A percentile compares a stretch with the other conserved stretches of the same genome.
Conservation (phyloP, 2,113 vertebrate species). For the Centropus bengalensis region DNA sequence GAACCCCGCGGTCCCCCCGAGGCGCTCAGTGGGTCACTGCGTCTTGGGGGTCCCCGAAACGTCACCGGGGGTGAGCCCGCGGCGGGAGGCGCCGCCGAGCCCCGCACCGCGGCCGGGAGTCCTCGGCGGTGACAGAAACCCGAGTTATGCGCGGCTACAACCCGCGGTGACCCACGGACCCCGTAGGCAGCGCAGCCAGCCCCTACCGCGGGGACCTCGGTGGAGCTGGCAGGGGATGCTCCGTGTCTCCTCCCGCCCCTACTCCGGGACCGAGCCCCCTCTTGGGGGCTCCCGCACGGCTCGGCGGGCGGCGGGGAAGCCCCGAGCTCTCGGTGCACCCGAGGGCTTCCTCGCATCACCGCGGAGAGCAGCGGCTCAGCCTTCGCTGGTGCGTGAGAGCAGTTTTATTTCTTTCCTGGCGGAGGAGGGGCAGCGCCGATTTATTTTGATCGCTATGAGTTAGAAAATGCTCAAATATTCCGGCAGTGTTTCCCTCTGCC, state of each 20-base stretch:
- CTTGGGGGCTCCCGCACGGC: no score
- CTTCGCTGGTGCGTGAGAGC: neutral
- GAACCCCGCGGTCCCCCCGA: no score
- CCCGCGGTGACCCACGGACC: neutral
- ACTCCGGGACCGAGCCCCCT: no score
- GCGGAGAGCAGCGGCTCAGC: neutral
- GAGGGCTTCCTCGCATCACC: neutral
- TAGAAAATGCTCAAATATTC: neutral
- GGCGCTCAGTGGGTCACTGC: fast-evolving
- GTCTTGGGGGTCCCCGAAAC: neutral
- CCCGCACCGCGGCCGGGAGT: neutral
- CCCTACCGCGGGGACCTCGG: no score
- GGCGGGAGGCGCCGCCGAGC: neutral
- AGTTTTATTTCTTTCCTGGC: no score
- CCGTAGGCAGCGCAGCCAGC: no score
- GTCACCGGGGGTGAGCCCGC: neutral
- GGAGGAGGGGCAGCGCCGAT: neutral
- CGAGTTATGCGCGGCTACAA: neutral
- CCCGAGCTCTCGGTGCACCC: neutral
- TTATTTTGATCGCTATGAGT: neutral
- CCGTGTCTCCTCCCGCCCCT: no score
- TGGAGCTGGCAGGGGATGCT: neutral
- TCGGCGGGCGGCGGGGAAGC: neutral
- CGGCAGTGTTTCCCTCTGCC: neutral
- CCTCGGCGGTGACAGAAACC: neutral